A percentile compares a stretch with the other conserved stretches of the same genome.
phyloP scores from a whole-genome alignment of 1,140 invertebrate genomes.

The Helicoverpa zea region DNA sequence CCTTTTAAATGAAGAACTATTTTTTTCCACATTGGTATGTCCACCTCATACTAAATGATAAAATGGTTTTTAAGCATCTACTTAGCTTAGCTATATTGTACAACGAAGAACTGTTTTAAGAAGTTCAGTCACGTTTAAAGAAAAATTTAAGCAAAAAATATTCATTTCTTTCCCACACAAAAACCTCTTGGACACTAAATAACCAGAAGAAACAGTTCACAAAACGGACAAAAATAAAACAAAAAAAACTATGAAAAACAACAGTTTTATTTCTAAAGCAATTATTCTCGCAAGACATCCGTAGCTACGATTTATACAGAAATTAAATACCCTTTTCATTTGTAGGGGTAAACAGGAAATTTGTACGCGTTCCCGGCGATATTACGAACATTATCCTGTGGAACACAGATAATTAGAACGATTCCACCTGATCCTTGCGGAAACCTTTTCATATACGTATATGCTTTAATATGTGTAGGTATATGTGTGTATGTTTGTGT shows the following conservation, averaged over 20 bases:
- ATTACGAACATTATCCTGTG: slow-evolving; percentile 36
- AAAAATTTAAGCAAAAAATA: no score
- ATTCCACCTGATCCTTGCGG: slow-evolving; percentile 42
- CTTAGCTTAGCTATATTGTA: no score
- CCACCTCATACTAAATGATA: no score
- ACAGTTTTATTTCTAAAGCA: slow-evolving; percentile 21
- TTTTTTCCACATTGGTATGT: no score
- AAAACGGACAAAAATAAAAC: no score
- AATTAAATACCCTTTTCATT: slow-evolving; percentile 44
- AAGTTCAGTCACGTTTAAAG: no score
- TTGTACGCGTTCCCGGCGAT: slow-evolving; percentile 25
- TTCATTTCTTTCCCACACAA: no score
- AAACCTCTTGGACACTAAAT: background rate
- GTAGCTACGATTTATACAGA: slow-evolving; percentile 39
- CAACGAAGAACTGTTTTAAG: no score
- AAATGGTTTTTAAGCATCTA: no score
- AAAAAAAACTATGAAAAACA: slow-evolving; percentile 2
- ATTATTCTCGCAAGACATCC: slow-evolving; percentile 23
- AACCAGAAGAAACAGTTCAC: background rate
- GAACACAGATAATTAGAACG: slow-evolving; percentile 41
- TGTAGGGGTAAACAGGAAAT: slow-evolving; percentile 40
- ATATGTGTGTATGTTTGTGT: background rate
- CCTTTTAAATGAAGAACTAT: background rate
- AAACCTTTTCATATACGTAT: slow-evolving; percentile 42
- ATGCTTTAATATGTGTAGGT: slow-evolving; percentile 13